These are phyloP conservation scores for Eurois occulta DNA, from an alignment of 2,888 invertebrate genomes.

Conservation along the genomic window DNA sequence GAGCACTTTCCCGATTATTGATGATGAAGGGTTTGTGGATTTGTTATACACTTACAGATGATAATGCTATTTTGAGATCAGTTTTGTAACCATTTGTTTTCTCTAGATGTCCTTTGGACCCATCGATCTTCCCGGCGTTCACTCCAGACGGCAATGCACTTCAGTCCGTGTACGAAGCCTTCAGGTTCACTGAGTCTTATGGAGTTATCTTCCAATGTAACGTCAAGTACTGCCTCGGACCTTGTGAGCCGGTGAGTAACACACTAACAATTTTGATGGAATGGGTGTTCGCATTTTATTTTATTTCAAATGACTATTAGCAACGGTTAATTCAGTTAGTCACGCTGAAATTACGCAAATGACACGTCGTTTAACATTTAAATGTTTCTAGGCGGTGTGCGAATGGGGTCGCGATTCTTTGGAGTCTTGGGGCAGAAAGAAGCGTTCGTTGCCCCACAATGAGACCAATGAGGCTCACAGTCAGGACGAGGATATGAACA, in stretches of 20 bases:
- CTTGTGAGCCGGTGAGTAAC: slow-evolving; percentile 96
- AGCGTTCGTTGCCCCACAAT: slow-evolving; percentile 92
- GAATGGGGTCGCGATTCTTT: slow-evolving; percentile 97
- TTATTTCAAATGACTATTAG: slow-evolving; percentile 57
- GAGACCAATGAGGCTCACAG: slow-evolving; percentile 92
- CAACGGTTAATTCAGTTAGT: slow-evolving; percentile 61
- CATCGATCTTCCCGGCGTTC: slow-evolving; percentile 98
- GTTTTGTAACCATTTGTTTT: background rate
- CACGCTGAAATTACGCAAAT: slow-evolving; percentile 61
- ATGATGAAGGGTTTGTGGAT: slow-evolving; percentile 95
- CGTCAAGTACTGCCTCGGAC: slow-evolving; percentile 98
- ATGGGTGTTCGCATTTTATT: slow-evolving; percentile 49
- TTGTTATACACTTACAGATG: background rate
- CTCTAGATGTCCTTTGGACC: slow-evolving; percentile 96
- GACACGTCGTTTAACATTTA: slow-evolving; percentile 64
- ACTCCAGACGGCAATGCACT: slow-evolving; percentile 97
- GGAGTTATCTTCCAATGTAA: slow-evolving; percentile 99
- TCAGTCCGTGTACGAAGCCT: slow-evolving; percentile 98
- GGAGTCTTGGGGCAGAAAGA: slow-evolving; percentile 97
- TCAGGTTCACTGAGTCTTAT: slow-evolving; percentile 98
- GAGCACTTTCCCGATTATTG: slow-evolving; percentile 98
- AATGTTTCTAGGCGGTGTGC: slow-evolving; percentile 93
- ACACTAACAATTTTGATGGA: slow-evolving; percentile 39
- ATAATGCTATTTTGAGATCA: background rate
- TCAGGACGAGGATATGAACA: slow-evolving; percentile 96